Evolutionary conservation across 2,797 vertebrate genomes (phyloP), one percentile per base, ranked within the genome.

Genomic region (Periparus ater): DNA sequence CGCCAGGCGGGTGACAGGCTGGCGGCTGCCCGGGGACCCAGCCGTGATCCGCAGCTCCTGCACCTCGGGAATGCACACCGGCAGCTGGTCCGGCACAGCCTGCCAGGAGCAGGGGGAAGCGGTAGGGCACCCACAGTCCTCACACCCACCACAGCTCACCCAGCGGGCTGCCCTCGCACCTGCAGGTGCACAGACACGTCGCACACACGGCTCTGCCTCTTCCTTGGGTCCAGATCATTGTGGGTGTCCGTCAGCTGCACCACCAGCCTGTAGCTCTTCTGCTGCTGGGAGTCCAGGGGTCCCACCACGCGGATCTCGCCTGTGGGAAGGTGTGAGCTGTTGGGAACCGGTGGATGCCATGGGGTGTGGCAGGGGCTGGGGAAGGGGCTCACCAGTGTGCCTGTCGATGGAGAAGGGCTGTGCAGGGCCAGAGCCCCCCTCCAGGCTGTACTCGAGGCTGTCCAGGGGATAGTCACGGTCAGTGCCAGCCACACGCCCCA

Each of bases 211-310:
- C 96, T 97, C 54, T 5, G 82, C 50, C 30, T 95, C 9, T 13
- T 17, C 2, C 25, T 8, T 0, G 61, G 84, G 70, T 96, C 95
- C 84, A 83, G 87, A 81, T 98, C 98, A 2, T 98, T 97, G 71
- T n/a, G 84, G 13, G 89, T 85, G 88, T 98, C 98, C 0, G 77
- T 97, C 85, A 98, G 94, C 53, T 57, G 63, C 82, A 98, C 93
- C 1, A 16, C 45, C 66, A 98, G 77, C 50, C 20, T 80, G 76
- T 98, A 95, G 47, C 51, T 79, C 44, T 34, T 84, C 29, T 55
- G 90, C 16, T 10, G 71, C 61, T 21, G 72, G 4, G 32, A 57
- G 18, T 55, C 4, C 1, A 96, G 96, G 36, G 65, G 17, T 68
- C 91, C 91, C 50, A 94, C 72, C 55, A 94, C 91, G 0, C 29